These are phyloP conservation scores for Helostoma temminkii DNA, from an alignment of 2,797 vertebrate genomes.

Conservation along the genomic window DNA sequence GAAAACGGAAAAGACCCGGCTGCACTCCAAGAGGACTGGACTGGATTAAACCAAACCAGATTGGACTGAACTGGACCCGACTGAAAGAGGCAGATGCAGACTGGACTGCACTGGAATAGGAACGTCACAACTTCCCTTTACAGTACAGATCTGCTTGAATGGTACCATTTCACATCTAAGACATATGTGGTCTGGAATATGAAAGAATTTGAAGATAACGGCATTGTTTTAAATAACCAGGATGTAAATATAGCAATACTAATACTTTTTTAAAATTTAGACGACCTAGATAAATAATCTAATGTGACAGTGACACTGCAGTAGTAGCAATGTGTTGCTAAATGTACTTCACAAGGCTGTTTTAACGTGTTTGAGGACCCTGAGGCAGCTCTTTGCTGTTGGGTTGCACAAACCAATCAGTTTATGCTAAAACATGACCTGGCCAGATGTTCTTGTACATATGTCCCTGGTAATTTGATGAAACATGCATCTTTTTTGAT, in stretches of 20 bases:
- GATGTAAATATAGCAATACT: too few species aligned
- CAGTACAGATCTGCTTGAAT: accelerated
- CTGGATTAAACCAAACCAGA: constrained; percentile 11
- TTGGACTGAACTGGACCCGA: constrained; percentile 11
- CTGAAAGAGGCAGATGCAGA: background rate
- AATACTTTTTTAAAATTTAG: too few species aligned
- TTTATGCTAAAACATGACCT: too few species aligned
- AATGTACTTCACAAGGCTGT: background rate
- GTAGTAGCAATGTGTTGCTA: background rate
- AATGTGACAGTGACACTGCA: too few species aligned
- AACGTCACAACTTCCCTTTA: background rate
- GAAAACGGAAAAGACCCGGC: constrained; percentile 37
- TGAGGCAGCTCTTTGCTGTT: too few species aligned
- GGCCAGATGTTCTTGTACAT: too few species aligned
- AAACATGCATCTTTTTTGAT: too few species aligned
- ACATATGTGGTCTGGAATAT: background rate
- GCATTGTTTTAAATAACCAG: too few species aligned
- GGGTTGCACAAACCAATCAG: too few species aligned
- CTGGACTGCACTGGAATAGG: background rate
- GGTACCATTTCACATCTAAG: background rate
- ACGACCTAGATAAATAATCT: background rate
- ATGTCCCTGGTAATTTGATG: too few species aligned
- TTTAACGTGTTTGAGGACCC: too few species aligned
- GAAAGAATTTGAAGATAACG: background rate
- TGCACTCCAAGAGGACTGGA: constrained; percentile 31